These are phyloP conservation scores for Propithecus coquereli DNA, from an alignment of 2,113 vertebrate genomes.

Conservation along the genomic window DNA sequence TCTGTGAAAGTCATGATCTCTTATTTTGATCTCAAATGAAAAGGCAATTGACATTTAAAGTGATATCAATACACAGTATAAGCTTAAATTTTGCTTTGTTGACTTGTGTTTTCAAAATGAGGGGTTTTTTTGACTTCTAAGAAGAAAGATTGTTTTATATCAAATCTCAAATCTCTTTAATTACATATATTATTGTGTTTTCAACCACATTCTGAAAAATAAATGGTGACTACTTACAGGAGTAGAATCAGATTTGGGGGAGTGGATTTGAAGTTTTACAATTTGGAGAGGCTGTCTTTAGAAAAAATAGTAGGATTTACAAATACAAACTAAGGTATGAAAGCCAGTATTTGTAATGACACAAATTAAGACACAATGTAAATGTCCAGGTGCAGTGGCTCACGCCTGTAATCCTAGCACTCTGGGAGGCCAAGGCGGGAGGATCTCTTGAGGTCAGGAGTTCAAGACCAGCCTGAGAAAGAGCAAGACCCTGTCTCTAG, in stretches of 20 bases:
- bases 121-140: constrained; percentile 36
- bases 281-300: background rate
- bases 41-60: constrained; percentile 49
- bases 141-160: constrained; percentile 37
- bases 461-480: no score
- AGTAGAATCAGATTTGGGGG: background rate
- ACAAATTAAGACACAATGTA: background rate
- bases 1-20: constrained; percentile 41
- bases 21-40: constrained; percentile 53
- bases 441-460: no score
- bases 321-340: constrained; percentile 36
- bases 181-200: constrained; percentile 11
- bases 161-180: background rate
- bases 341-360: constrained; percentile 11
- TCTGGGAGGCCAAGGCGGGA: no score
- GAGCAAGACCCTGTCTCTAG: no score
- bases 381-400: no score
- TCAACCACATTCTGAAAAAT: constrained; percentile 36
- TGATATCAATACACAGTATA: constrained; percentile 28
- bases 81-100: constrained; percentile 50
- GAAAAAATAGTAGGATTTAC: background rate
- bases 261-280: background rate
- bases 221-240: background rate
- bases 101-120: constrained; percentile 40
- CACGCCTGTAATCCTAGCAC: no score